A percentile compares a stretch with the other conserved stretches of the same genome.
phyloP scores from a whole-genome alignment of 2,113 vertebrate genomes.

The Eurystomus gularis region DNA sequence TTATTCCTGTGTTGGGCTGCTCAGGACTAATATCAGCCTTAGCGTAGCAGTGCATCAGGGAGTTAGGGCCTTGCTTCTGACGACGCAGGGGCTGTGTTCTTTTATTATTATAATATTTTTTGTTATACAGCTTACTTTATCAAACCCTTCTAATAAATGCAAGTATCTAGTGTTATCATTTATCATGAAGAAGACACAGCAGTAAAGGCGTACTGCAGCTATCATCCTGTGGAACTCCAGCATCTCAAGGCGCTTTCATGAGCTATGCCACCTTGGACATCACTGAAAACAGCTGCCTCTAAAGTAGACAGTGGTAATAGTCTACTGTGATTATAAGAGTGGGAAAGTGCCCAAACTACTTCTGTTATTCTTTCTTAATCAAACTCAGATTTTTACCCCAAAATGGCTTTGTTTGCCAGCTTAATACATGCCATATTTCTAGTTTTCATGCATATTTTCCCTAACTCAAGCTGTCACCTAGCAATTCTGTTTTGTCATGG shows the following conservation, averaged over 20 bases:
- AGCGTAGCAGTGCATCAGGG: rapidly evolving
- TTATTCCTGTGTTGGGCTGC: background rate
- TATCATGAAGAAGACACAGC: background rate
- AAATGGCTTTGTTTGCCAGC: background rate
- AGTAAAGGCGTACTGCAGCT: too few relatives aligned
- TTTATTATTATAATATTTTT: background rate
- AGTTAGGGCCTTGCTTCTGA: background rate
- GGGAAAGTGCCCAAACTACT: background rate
- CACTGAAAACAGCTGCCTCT: background rate
- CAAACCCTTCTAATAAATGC: too few relatives aligned
- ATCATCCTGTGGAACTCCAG: background rate
- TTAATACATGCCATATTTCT: background rate
- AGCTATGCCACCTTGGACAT: background rate
- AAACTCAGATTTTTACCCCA: background rate
- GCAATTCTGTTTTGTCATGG: background rate
- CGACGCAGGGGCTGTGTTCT: background rate
- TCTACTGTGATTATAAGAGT: background rate
- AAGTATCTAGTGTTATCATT: background rate
- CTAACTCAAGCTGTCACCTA: background rate
- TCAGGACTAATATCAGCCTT: background rate
- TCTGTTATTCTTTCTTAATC: background rate
- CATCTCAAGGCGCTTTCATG: background rate
- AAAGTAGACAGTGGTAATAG: background rate
- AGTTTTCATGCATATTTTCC: background rate
- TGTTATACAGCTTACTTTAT: background rate